Evolutionary conservation across 2,888 invertebrate genomes (phyloP).

Genomic region (Deilephila porcellus): DNA sequence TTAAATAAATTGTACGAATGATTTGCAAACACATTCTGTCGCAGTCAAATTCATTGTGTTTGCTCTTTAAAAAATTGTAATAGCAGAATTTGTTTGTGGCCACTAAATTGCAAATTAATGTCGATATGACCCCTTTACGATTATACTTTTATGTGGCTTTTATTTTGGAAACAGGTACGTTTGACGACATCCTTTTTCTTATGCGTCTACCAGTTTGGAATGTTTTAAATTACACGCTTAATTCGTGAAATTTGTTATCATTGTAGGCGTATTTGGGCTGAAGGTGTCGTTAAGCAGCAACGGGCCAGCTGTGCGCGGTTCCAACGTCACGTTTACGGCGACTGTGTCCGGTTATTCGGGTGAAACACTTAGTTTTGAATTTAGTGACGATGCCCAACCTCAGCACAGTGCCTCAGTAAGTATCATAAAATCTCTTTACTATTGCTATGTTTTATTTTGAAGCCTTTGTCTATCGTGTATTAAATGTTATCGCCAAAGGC

Average conservation of each 20-base stretch:
- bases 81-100: neutral
- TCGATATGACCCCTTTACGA: slow-evolving; percentile 58
- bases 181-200: slow-evolving; percentile 26
- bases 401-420: slow-evolving; percentile 76
- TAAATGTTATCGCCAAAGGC: neutral
- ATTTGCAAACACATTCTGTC: neutral
- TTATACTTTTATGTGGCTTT: slow-evolving; percentile 58
- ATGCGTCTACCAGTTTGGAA: neutral
- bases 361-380: slow-evolving; percentile 78
- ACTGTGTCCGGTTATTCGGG: slow-evolving; percentile 78
- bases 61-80: neutral
- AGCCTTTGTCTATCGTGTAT: too few species aligned
- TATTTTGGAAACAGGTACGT: slow-evolving; percentile 55
- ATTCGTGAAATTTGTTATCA: slow-evolving; percentile 1
- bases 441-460: too few species aligned
- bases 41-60: neutral
- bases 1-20: neutral
- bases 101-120: neutral
- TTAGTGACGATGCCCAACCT: slow-evolving; percentile 86
- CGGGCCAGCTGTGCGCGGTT: slow-evolving; percentile 89
- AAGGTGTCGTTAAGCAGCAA: slow-evolving; percentile 84
- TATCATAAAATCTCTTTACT: neutral
- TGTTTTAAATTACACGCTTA: neutral
- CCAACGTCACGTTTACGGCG: slow-evolving; percentile 88
- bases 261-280: slow-evolving; percentile 58